Base-by-base conservation (phyloP, 2,113 vertebrate species). In the Bagarius yarrelli region DNA sequence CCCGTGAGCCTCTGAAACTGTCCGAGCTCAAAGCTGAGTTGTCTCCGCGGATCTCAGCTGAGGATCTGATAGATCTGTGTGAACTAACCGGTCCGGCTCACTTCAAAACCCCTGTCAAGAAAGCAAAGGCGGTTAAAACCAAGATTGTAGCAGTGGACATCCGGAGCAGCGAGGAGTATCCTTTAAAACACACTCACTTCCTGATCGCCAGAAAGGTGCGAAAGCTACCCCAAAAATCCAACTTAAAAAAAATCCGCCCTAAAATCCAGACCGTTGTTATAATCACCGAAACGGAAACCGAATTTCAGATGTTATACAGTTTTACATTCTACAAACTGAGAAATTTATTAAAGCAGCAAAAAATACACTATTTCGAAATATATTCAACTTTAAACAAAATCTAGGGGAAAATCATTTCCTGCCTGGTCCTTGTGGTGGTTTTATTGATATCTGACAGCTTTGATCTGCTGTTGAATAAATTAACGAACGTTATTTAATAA, bases 31-130 rank as follows among this genome's bases (percentile, higher is more conserved):
- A 99, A 89, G 94, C 95, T n/a, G 98, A 99, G 87, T 91, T 95
- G 1, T 97, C 96, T 15, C 97, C 98, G 8, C 91, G 98, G 53
- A 96, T 98, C 90, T 99, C 98, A 11, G 96, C 96, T 4, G 97
- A 99, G 87, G 98, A 99, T 88, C 90, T 99, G 79, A 98, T 99
- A 76, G 96, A 98, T 86, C 88, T 98, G 76, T 99, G 98, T 89
- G 97, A 99, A 73, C 88, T 99, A 81, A 92, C 93, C 27, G 93
- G 88, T 55, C 91, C 91, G 0, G 90, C 83, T 89, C 92, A 93
- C 83, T 92, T 93, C 85, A 95, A 94, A 89, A 94, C 94, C 14
- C 92, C 93, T 12, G 73, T 90, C 53, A 99, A 97, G 90, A 96
- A 95, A 88, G 93, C 91, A 19, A 98, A 94, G 87, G 88, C 93